A percentile compares a stretch with the other conserved stretches of the same genome.
phyloP scores from a whole-genome alignment of 2,113 vertebrate species.

The Myotis davidii region DNA sequence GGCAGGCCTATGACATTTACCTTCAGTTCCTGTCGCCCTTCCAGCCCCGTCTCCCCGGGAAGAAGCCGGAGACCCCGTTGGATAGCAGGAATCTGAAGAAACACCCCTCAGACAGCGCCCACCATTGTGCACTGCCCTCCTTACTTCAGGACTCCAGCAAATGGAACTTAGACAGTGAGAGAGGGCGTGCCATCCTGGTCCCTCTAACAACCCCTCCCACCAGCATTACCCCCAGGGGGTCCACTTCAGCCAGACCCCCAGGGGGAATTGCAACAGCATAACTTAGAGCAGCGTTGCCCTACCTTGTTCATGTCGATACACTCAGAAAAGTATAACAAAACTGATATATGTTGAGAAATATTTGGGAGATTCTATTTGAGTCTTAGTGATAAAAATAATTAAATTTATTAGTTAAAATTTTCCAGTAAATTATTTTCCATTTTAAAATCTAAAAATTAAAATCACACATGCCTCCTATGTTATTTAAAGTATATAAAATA shows the following conservation, averaged over 20 bases:
- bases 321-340: not conserved
- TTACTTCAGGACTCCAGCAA: conserved; percentile 9
- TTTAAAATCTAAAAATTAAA: not conserved
- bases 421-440: not conserved
- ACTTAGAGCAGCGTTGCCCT: not conserved
- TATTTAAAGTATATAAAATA: not conserved
- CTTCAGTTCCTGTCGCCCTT: conserved; percentile 21
- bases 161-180: not conserved
- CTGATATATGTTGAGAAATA: not conserved
- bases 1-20: not conserved
- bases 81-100: conserved; percentile 60
- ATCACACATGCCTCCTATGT: not conserved
- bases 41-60: not conserved
- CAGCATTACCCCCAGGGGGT: not conserved
- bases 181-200: not conserved
- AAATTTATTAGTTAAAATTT: not conserved
- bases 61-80: conserved; percentile 39
- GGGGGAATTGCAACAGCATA: not conserved
- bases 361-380: not conserved
- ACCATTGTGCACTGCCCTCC: not conserved
- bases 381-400: not conserved
- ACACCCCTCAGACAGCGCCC: not conserved
- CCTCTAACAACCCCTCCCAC: not conserved
- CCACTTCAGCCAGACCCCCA: not conserved
- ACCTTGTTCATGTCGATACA: not conserved